These are phyloP conservation scores for Brachyopa scutellaris DNA, from an alignment of 2,888 invertebrate species.

Conservation along the genomic window DNA sequence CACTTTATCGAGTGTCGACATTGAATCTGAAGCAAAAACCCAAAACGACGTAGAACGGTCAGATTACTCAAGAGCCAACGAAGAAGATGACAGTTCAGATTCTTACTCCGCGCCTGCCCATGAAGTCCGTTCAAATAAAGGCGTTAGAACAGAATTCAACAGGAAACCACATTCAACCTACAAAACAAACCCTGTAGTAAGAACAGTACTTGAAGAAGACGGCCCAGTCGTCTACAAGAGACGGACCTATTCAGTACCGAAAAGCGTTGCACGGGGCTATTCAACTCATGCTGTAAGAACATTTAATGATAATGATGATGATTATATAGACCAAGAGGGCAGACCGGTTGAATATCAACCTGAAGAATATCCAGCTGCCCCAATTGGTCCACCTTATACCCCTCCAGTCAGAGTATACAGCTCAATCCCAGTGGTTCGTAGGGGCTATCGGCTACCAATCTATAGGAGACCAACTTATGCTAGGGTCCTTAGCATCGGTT, in stretches of 20 bases:
- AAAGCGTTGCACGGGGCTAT: background rate
- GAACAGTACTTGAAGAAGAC: background rate
- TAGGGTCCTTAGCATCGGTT: background rate
- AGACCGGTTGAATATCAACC: slow-evolving; percentile 27
- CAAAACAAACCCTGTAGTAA: slow-evolving; percentile 4
- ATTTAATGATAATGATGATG: too few species aligned
- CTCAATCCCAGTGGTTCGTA: background rate
- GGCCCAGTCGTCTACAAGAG: background rate
- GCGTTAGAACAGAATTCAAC: background rate
- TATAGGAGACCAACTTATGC: slow-evolving; percentile 8
- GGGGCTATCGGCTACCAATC: background rate
- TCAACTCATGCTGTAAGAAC: background rate
- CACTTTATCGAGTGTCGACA: background rate
- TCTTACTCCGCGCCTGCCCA: background rate
- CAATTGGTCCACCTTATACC: background rate
- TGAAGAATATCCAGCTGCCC: background rate
- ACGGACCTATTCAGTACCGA: background rate
- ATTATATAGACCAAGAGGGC: too few species aligned
- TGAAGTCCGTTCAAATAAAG: background rate
- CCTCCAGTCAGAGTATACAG: slow-evolving; percentile 28
- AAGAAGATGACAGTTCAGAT: too few species aligned
- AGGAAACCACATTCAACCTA: slow-evolving; percentile 3
- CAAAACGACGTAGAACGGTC: background rate
- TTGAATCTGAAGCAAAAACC: background rate
- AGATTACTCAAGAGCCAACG: background rate